Conservation (phyloP, 2,113 vertebrate species). For the Myocastor coypus region DNA sequence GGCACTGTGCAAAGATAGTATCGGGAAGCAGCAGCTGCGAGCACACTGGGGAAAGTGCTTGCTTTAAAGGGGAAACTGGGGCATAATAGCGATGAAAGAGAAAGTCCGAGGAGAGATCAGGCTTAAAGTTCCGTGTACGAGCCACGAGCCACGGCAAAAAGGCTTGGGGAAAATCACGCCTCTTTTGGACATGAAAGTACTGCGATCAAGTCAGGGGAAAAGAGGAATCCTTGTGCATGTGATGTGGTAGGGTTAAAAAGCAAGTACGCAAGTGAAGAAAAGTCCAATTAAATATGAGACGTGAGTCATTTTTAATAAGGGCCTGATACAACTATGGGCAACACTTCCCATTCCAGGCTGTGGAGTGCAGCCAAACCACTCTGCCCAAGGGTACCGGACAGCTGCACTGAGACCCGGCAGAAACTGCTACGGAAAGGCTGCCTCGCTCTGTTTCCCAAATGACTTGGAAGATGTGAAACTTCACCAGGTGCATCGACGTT, state of each 20-base stretch:
- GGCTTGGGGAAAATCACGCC: neutral
- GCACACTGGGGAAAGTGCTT: constrained; percentile 48
- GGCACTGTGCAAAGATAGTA: constrained; percentile 46
- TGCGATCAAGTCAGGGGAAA: neutral
- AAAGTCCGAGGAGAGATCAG: neutral
- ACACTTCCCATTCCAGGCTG: neutral
- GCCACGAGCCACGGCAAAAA: neutral
- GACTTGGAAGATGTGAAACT: constrained; percentile 12
- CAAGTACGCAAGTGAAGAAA: neutral
- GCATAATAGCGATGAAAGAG: neutral
- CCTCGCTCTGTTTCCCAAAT: neutral
- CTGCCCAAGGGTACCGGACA: neutral
- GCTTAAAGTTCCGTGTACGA: neutral
- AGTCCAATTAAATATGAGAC: neutral
- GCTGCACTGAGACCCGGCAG: neutral
- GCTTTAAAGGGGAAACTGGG: constrained; percentile 46
- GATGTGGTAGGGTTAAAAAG: neutral
- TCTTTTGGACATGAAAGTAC: neutral
- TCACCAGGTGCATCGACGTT: neutral
- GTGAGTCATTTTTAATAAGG: neutral
- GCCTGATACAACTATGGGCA: neutral
- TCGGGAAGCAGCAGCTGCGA: constrained; percentile 58
- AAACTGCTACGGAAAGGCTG: neutral
- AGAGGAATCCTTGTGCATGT: neutral
- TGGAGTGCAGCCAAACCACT: neutral